Conservation (phyloP, 2,888 invertebrate genomes). For the Siphlonurus alternatus region DNA sequence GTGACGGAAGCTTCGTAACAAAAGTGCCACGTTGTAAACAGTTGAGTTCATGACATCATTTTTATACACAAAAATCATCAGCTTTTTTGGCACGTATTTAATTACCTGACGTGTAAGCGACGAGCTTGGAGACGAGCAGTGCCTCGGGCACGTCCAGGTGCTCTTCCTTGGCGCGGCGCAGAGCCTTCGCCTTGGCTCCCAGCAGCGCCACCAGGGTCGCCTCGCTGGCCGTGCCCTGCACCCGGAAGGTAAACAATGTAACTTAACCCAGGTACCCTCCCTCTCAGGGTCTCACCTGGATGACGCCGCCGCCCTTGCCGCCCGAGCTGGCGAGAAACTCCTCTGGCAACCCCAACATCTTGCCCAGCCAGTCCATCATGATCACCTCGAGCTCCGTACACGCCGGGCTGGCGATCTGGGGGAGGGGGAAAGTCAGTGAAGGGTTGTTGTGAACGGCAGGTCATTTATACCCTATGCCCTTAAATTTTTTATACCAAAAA, state of each 20-base stretch:
- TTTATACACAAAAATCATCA: too few relatives aligned
- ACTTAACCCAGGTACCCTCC: not conserved
- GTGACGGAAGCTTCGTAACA: too few relatives aligned
- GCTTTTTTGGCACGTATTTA: not conserved
- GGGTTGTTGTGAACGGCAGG: too few relatives aligned
- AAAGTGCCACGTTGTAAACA: too few relatives aligned
- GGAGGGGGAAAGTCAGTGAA: too few relatives aligned
- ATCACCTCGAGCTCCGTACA: conserved; percentile 92
- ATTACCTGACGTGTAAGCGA: conserved; percentile 72
- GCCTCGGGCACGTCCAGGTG: conserved; percentile 59
- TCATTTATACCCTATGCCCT: too few relatives aligned
- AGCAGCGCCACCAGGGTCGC: conserved; percentile 81
- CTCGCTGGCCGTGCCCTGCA: conserved; percentile 89
- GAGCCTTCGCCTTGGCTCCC: conserved; percentile 66
- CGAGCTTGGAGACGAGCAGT: conserved; percentile 58
- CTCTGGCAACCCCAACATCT: conserved; percentile 74
- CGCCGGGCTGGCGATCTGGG: conserved; percentile 80
- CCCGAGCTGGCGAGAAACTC: conserved; percentile 64
- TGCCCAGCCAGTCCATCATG: conserved; percentile 91
- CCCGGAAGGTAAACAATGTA: too few relatives aligned
- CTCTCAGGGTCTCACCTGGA: conserved; percentile 42
- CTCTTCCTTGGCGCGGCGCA: conserved; percentile 46
- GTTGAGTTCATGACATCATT: too few relatives aligned
- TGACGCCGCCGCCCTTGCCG: conserved; percentile 76
- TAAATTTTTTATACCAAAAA: too few relatives aligned